These are phyloP conservation scores for Amphiprion percula DNA, from an alignment of 2,113 vertebrate species.

Conservation along the genomic window DNA sequence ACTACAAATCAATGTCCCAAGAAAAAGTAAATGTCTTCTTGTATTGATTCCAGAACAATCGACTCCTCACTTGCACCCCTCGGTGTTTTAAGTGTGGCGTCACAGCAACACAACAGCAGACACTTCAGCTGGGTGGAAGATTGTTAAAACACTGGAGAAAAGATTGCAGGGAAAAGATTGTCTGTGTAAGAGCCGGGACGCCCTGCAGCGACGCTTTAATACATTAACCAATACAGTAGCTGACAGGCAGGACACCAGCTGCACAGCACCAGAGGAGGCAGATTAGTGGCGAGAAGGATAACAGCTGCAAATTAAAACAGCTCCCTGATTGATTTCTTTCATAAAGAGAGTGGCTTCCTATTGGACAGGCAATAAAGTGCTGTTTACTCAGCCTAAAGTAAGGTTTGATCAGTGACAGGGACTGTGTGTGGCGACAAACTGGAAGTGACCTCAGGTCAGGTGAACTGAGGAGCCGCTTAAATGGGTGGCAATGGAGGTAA, in stretches of 20 bases:
- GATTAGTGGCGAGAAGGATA: constrained; percentile 65
- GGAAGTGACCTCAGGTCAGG: constrained; percentile 10
- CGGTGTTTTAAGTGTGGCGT: background rate
- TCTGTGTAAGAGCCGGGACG: background rate
- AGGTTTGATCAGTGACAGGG: background rate
- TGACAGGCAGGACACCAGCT: constrained; percentile 51
- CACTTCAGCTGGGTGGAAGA: background rate
- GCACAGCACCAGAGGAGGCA: constrained; percentile 41
- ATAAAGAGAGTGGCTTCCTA: constrained; percentile 34
- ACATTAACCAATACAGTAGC: constrained; percentile 12
- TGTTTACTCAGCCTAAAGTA: constrained; percentile 44
- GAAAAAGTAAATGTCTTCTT: constrained; percentile 1
- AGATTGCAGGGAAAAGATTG: background rate
- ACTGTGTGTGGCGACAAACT: background rate
- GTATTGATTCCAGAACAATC: background rate
- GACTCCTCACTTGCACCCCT: background rate
- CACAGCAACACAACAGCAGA: constrained; percentile 5
- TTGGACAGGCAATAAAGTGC: constrained; percentile 21
- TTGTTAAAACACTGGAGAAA: background rate
- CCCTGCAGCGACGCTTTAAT: constrained; percentile 21
- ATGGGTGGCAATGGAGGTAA: background rate
- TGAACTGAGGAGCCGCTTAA: constrained; percentile 4
- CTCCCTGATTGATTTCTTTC: constrained; percentile 65
- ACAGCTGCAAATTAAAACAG: constrained; percentile 69
- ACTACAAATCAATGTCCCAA: background rate